A percentile compares a stretch with the other conserved stretches of the same genome.
Conservation (phyloP, 2,797 vertebrate genomes). For the Eulemur mongoz region DNA sequence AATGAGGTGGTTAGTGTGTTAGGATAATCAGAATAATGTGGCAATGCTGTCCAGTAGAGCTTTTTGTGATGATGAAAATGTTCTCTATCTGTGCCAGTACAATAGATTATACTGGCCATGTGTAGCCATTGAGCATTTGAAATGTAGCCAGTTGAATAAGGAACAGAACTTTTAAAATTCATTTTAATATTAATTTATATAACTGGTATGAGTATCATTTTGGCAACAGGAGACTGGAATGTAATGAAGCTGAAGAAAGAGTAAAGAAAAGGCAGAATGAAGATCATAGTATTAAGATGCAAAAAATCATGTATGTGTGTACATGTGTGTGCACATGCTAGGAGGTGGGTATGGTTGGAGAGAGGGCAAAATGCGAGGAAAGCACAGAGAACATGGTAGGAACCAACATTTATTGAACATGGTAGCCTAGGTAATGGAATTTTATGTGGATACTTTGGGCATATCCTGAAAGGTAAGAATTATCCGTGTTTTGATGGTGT, state of each 20-base stretch:
- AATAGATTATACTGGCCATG: background rate
- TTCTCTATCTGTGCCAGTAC: background rate
- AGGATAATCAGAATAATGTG: background rate
- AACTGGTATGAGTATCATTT: background rate
- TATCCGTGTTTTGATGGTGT: background rate
- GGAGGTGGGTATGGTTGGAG: background rate
- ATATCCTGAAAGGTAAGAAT: background rate
- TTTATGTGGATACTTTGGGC: background rate
- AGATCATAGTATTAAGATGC: background rate
- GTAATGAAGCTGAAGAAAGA: background rate
- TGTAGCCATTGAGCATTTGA: background rate
- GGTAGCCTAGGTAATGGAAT: background rate
- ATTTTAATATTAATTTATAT: background rate
- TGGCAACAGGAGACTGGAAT: background rate
- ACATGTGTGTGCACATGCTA: background rate
- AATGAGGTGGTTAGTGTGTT: background rate
- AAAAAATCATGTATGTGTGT: background rate
- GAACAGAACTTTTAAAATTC: background rate
- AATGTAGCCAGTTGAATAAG: background rate
- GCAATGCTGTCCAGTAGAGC: background rate
- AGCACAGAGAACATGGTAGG: background rate
- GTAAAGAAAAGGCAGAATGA: background rate
- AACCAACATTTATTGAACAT: background rate
- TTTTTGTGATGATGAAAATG: background rate
- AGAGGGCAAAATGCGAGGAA: background rate